phyloP scores from a whole-genome alignment of 2,113 vertebrate genomes.

The Oplegnathus fasciatus region DNA sequence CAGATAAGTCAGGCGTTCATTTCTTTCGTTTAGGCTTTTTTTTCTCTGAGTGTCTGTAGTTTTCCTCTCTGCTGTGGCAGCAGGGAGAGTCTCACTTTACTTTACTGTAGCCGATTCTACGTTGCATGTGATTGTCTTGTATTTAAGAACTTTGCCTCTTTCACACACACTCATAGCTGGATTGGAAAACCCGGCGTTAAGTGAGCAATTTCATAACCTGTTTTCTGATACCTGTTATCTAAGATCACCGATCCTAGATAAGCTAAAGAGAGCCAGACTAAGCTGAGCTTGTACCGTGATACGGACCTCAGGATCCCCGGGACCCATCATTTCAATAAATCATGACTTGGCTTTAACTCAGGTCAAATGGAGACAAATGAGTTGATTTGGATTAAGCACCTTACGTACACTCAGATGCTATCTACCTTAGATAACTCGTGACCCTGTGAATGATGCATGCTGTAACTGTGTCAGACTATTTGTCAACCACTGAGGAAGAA shows the following conservation, averaged over 20 bases:
- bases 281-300: neutral
- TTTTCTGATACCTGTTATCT: neutral
- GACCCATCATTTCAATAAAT: neutral
- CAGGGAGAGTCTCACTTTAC: neutral
- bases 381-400: neutral
- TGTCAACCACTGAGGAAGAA: slow-evolving; percentile 20
- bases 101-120: neutral
- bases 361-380: neutral
- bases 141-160: neutral
- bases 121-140: neutral
- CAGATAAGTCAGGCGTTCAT: neutral
- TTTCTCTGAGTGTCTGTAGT: no score
- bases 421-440: neutral
- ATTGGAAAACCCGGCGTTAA: neutral
- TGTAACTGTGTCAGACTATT: neutral
- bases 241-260: neutral
- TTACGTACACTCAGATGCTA: neutral
- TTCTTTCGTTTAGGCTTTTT: neutral
- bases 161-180: neutral
- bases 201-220: no score
- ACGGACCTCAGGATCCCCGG: neutral
- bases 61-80: neutral
- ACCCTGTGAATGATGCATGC: neutral
- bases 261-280: neutral
- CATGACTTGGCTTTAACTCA: neutral